Base-by-base conservation (phyloP, 1,140 invertebrate genomes). In the Epicauta chinensis region DNA sequence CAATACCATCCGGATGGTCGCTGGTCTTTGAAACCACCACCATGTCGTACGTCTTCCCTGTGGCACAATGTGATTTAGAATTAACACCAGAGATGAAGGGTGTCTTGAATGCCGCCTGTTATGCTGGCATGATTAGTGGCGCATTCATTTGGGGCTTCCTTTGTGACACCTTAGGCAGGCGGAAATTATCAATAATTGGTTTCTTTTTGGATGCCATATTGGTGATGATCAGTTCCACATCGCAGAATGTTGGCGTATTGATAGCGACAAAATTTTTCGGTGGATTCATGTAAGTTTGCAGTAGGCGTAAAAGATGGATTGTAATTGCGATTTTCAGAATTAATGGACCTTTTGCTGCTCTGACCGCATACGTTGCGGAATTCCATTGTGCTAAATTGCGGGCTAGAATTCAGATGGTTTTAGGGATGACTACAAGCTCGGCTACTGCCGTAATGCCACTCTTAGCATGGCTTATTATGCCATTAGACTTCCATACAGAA, bases 91-190 rank as follows among this genome's bases (percentile, higher is more conserved):
- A 23, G 7, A 23, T 54, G 66, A 50, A 32, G 47, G 47, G 10
- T 50, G 23, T 40, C 40, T 16, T 40, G 11, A 51, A 51, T 36
- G 41, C 51, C 11, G 45, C 47, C 43, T 14, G 16, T 17, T 55
- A 59, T 63, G 7, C 62, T 81, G 89, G 89, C 39, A 91, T 91
- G 88, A 81, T 90, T 56, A 73, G 80, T 0, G 89, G 87, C 34
- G 86, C 86, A 0, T 79, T 87, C 63, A 58, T 89, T 13, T 91
- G 88, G 88, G 89, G 89, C 1, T 87, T 83, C 53, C 62, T 90
- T 3, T 85, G 87, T 0, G 89, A 93, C 63, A 81, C 81, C 0
- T 72, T 82, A 30, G 89, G 89, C 1, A 74, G 89, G 6, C 76
- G 77, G 42, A 76, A 78, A 39, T 76, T 90, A 37, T 72, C 91